Conservation (phyloP, 2,888 invertebrate species). For the Prionchulus punctatus region DNA sequence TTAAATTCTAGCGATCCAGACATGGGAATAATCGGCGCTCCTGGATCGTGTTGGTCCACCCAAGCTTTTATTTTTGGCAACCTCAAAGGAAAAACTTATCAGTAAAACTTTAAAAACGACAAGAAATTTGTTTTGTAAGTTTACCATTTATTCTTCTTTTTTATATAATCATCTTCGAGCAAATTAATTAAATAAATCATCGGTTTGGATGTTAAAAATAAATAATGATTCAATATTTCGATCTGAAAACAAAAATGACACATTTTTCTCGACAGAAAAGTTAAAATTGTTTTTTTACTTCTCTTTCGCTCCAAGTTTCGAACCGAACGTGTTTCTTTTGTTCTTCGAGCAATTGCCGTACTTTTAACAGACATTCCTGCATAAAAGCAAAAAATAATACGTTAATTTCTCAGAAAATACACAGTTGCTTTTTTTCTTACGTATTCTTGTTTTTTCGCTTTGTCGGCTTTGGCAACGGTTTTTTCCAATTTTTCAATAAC, state of each 20-base stretch:
- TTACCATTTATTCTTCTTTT: constrained; percentile 51
- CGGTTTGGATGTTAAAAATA: constrained; percentile 92
- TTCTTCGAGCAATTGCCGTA: constrained; percentile 62
- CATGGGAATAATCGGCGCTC: constrained; percentile 81
- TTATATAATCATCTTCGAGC: constrained; percentile 89
- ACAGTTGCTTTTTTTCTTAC: constrained; percentile 43
- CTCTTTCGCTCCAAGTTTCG: constrained; percentile 76
- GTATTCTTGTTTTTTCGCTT: constrained; percentile 47
- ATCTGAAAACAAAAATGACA: constrained; percentile 49
- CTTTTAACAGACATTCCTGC: constrained; percentile 67
- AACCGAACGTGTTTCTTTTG: constrained; percentile 85
- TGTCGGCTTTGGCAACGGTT: constrained; percentile 65
- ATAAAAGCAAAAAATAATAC: too few species aligned
- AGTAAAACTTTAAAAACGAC: not conserved
- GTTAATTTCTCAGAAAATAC: constrained; percentile 17
- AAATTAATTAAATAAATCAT: constrained; percentile 90
- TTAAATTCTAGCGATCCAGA: constrained; percentile 78
- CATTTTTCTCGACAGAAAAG: not conserved
- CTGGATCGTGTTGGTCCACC: constrained; percentile 92
- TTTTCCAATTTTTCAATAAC: constrained; percentile 70
- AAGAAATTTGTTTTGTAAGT: not conserved
- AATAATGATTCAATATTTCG: constrained; percentile 81
- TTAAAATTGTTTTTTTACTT: constrained; percentile 41
- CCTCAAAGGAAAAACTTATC: constrained; percentile 41
- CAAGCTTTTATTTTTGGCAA: constrained; percentile 90